Percentiles rank a stretch among this genome's conserved stretches.
These are phyloP conservation scores for Agrotis ipsilon DNA, from an alignment of 2,888 invertebrate species.

Conservation along the genomic window DNA sequence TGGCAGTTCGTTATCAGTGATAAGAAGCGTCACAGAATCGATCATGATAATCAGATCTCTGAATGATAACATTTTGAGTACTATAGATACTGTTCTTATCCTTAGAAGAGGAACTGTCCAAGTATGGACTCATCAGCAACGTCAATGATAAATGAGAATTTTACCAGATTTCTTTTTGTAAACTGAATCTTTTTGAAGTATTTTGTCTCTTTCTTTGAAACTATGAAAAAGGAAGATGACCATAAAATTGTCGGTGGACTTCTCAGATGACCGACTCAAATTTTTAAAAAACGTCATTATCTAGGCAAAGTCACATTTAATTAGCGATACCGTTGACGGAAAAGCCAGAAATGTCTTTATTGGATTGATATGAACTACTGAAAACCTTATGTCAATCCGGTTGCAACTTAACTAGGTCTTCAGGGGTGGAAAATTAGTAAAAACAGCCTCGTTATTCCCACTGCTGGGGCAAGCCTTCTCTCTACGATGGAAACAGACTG, in stretches of 20 bases:
- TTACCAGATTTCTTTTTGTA: background rate
- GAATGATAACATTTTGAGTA: conserved; percentile 5
- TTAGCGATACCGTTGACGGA: background rate
- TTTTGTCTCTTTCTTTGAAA: too few relatives aligned
- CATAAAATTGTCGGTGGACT: too few relatives aligned
- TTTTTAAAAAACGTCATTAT: too few relatives aligned
- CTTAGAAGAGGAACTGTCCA: background rate
- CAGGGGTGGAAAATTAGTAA: background rate
- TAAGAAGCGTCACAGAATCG: background rate
- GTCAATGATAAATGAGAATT: background rate
- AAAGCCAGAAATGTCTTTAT: background rate
- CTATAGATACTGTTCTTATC: background rate
- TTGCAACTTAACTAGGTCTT: background rate
- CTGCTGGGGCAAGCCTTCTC: background rate
- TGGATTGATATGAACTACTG: background rate
- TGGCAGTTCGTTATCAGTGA: conserved; percentile 9
- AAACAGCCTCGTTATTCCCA: background rate
- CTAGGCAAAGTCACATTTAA: too few relatives aligned
- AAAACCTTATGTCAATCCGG: background rate
- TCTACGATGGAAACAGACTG: background rate
- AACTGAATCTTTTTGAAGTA: too few relatives aligned
- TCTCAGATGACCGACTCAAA: background rate
- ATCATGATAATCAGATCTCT: conserved; percentile 22
- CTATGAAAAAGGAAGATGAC: background rate
- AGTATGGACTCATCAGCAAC: background rate